A percentile compares a stretch with the other conserved stretches of the same genome.
These are phyloP conservation scores for Parelbella ahira DNA, from an alignment of 2,888 invertebrate genomes.

Conservation along the genomic window DNA sequence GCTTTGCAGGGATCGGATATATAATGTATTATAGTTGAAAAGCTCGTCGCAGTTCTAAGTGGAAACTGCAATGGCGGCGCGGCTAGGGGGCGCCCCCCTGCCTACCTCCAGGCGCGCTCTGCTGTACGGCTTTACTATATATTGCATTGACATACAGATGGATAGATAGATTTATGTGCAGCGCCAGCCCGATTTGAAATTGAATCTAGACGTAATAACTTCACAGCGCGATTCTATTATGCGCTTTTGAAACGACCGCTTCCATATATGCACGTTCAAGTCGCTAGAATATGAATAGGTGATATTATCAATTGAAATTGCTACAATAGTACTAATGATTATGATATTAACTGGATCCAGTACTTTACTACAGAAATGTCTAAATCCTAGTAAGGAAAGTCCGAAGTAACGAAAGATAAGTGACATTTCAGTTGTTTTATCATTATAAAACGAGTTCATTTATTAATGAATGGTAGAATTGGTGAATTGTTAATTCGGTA, in stretches of 20 bases:
- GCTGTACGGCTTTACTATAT: constrained; percentile 12
- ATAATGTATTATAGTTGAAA: constrained; percentile 36
- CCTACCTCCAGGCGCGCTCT: constrained; percentile 22
- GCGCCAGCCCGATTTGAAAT: constrained; percentile 13
- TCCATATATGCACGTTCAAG: constrained; percentile 3
- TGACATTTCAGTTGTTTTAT: no score
- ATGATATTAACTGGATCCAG: no score
- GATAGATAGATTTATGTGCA: constrained; percentile 18
- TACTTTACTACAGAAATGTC: no score
- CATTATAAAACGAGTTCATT: no score
- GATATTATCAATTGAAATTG: no score
- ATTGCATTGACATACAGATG: constrained; percentile 13
- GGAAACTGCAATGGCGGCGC: constrained; percentile 44
- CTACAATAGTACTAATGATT: no score
- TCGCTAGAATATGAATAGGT: no score
- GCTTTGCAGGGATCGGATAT: constrained; percentile 31
- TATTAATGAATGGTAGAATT: no score
- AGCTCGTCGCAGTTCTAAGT: constrained; percentile 37
- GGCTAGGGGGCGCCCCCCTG: constrained; percentile 32
- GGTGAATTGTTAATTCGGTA: no score
- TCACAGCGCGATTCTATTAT: constrained; percentile 15
- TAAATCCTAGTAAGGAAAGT: no score
- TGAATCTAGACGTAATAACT: constrained; percentile 23
- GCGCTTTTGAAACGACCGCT: constrained; percentile 9
- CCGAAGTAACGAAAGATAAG: no score